A percentile compares a stretch with the other conserved stretches of the same genome.
Evolutionary conservation across 2,113 vertebrate genomes (phyloP).

Genomic region (pig (Sus scrofa)): T2T-Sscrofa CM000823.6:42619001-42619500

Average conservation of each 20-base stretch:
- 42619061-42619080: constrained; percentile 1
- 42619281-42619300: neutral
- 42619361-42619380: neutral
- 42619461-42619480: constrained; percentile 7
- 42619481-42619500: constrained; percentile 13
- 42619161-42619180: constrained; percentile 19
- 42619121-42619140: constrained; percentile 1
- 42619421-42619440: constrained; percentile 52
- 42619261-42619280: neutral
- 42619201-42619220: neutral
- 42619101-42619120: constrained; percentile 36
- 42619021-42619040: neutral
- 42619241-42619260: neutral
- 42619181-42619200: constrained; percentile 44
- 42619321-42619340: constrained; percentile 24
- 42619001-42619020: neutral
- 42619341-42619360: constrained; percentile 13
- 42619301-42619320: neutral
- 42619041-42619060: neutral
- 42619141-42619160: constrained; percentile 8
- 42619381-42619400: neutral
- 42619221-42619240: neutral
- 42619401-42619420: neutral
- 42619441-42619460: constrained; percentile 44
- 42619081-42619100: constrained; percentile 11